These are phyloP conservation scores for Lampris incognitus DNA, from an alignment of 2,113 vertebrate species.

Conservation along the genomic window DNA sequence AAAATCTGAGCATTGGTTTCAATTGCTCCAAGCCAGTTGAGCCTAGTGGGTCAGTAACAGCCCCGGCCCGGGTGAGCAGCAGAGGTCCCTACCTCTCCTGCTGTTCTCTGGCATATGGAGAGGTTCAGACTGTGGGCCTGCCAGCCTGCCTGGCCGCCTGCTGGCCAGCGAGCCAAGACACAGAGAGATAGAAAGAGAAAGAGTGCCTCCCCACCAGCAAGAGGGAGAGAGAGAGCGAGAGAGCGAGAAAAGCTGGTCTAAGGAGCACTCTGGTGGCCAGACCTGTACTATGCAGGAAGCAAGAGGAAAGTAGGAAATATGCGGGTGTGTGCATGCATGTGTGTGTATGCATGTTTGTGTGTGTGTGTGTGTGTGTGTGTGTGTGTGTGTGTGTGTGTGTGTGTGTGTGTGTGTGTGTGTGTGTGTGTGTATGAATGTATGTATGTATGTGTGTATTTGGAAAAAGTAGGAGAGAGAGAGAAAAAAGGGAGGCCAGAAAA, in stretches of 20 bases:
- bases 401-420: too few species aligned
- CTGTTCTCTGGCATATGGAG: slow-evolving; percentile 77
- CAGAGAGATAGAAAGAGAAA: slow-evolving; percentile 35
- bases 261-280: slow-evolving; percentile 82
- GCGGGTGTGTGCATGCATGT: too few species aligned
- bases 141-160: slow-evolving; percentile 64
- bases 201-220: slow-evolving; percentile 38
- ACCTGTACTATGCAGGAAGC: slow-evolving; percentile 58
- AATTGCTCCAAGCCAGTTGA: slow-evolving; percentile 58
- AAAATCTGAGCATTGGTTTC: slow-evolving; percentile 39
- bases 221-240: slow-evolving; percentile 13
- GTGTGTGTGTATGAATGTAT: too few species aligned
- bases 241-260: slow-evolving; percentile 67
- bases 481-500: slow-evolving; percentile 59
- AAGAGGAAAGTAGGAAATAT: slow-evolving; percentile 7
- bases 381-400: too few species aligned
- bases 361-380: too few species aligned
- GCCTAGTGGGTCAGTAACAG: slow-evolving; percentile 71
- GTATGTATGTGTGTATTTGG: background rate
- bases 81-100: slow-evolving; percentile 72
- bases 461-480: slow-evolving; percentile 55
- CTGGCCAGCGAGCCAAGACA: slow-evolving; percentile 68
- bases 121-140: slow-evolving; percentile 68
- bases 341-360: too few species aligned
- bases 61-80: slow-evolving; percentile 65